Base-by-base conservation (phyloP, 2,113 vertebrate genomes). In the Tyrannus savana region DNA sequence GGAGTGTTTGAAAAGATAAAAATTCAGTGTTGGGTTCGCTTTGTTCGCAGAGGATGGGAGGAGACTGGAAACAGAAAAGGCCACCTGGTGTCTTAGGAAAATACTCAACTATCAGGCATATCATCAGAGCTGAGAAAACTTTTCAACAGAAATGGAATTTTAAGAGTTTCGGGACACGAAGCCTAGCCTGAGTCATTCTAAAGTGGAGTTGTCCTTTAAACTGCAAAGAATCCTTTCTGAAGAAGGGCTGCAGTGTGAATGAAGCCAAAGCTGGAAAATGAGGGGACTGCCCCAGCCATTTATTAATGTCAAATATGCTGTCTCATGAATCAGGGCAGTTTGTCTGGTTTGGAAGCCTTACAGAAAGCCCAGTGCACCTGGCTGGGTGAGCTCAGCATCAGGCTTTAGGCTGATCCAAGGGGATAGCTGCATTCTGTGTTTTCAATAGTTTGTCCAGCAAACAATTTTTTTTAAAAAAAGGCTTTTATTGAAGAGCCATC, bases 251-350 rank as follows among this genome's bases (percentile, higher is more conserved):
- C 97, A 96, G 94, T 93, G 93, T 98, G 97, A 97, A 97, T 95
- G 94, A 97, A 97, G 92, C 96, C 96, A 98, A 93, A 85, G 90
- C 72, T 96, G 97, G 89, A 95, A 96, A 97, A 90, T 12, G 73
- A 94, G 88, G 68, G 95, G 91, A 95, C 83, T 91, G 80, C 92
- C 92, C 88, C 50, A 41, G 97, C 93, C 96, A 97, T 98, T 98
- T 98, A 97, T 98, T 98, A 98, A 97, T 59, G 97, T 98, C 97
- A 98, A 89, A 97, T 95, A 97, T 96, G 92, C 88, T 71, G 95
- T 91, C 95, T 83, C 95, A 94, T 96, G 96, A 97, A 97, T 97
- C 93, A 73, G 94, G 91, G 93, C 74, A 95, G 95, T 94, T 95
- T 96, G 95, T 96, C 96, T 91, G 93, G 46, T 89, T 87, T 96